Evolutionary conservation across 2,797 vertebrate species (phyloP), one percentile per base, ranked within the genome.

Genomic region (Onychomys leucogaster): DNA sequence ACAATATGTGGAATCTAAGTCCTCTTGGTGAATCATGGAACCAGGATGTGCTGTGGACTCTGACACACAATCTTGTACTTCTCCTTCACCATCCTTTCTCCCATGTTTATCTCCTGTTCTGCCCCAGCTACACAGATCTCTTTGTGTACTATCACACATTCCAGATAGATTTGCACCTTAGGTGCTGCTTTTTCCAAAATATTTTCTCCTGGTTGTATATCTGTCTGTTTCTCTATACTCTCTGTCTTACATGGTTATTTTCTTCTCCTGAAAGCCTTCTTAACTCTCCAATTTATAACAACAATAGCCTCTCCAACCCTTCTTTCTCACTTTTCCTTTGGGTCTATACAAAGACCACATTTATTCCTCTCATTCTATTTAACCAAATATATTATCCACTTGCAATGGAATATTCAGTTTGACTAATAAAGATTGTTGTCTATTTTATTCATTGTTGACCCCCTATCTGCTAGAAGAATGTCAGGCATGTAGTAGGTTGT

Each of bases 351-450:
- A 7, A 91, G 57, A 84, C 88, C 7, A 6, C 41, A 59, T 59
- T 23, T 19, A 71, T 91, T 23, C 21, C 21, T 88, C 27, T 27
- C 25, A 6, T 69, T 34, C 2, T 29, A 7, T 14, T 88, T 69
- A 89, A 85, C 55, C 14, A 0, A 85, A 57, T 73, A 21, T 67
- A 27, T 61, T 80, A 21, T 76, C 16, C 32, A 34, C 29, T 81
- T 41, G 34, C 37, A 43, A 32, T 67, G 59, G 55, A 91, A 65
- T 73, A 57, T 80, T 73, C 78, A 88, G 34, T 94, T 61, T 43
- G 89, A 73, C 71, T 61, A 94, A 61, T 73, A 71, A 49, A 82
- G 32, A 32, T 46, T 25, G 34, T 89, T 89, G 77, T 89, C 37
- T 19, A 17, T 89, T 89, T 63, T 46, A 37, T 75, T 63, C 57